These are phyloP conservation scores for Danio jaintianensis DNA, from an alignment of 2,797 vertebrate genomes.

Conservation along the genomic window DNA sequence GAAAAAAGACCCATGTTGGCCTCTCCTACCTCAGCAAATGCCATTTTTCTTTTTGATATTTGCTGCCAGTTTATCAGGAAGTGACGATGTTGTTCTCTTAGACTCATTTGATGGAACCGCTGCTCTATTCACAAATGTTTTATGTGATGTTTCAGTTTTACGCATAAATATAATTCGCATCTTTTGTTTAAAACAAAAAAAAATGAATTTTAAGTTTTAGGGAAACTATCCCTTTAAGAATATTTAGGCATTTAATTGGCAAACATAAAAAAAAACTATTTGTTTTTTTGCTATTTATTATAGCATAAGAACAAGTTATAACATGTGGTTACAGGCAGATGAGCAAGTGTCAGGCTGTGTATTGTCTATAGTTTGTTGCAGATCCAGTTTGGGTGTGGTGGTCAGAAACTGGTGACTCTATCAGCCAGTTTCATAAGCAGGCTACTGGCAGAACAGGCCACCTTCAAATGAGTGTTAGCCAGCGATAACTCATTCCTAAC, in stretches of 20 bases:
- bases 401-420: conserved; percentile 52
- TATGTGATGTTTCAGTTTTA: too few relatives aligned
- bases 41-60: too few relatives aligned
- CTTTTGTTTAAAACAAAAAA: too few relatives aligned
- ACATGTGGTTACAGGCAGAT: background rate
- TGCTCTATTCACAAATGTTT: too few relatives aligned
- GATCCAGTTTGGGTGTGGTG: conserved; percentile 56
- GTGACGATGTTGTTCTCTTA: too few relatives aligned
- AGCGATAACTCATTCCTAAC: conserved; percentile 69
- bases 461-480: conserved; percentile 50
- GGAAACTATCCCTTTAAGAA: background rate
- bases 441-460: conserved; percentile 7
- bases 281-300: background rate
- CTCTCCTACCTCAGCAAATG: too few relatives aligned
- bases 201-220: too few relatives aligned
- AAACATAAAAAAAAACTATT: background rate
- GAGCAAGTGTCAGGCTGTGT: background rate
- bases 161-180: too few relatives aligned
- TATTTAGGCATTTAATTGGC: background rate
- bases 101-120: too few relatives aligned
- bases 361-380: conserved; percentile 7
- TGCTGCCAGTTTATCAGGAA: too few relatives aligned
- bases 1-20: too few relatives aligned
- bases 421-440: conserved; percentile 44
- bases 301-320: background rate